Evolutionary conservation across 2,888 invertebrate genomes (phyloP).

Genomic region (Oligia fasciuncula): DNA sequence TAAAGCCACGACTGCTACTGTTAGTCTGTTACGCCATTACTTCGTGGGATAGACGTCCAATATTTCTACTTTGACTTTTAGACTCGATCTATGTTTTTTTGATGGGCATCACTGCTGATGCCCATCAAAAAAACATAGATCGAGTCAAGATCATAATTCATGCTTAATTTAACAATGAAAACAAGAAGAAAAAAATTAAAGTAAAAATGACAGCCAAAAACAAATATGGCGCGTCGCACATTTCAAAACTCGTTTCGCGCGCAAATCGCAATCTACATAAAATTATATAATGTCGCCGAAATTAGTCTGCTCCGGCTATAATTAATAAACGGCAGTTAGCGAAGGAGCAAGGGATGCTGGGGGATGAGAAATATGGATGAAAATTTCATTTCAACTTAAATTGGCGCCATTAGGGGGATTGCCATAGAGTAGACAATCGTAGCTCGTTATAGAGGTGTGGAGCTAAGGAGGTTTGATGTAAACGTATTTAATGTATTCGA

Average conservation of each 20-base stretch:
- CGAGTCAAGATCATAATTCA: neutral
- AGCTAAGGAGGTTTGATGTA: constrained; percentile 55
- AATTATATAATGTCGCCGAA: constrained; percentile 77
- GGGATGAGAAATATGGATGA: constrained; percentile 65
- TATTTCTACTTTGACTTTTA: neutral
- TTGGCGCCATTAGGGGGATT: constrained; percentile 66
- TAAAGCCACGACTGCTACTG: no score
- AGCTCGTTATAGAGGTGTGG: constrained; percentile 61
- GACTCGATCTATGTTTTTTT: neutral
- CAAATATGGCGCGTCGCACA: constrained; percentile 61
- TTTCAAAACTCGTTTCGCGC: constrained; percentile 66
- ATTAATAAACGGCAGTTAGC: constrained; percentile 68
- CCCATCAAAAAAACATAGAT: no score
- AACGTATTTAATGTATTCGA: constrained; percentile 47
- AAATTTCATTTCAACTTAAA: constrained; percentile 67
- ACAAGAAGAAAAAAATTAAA: neutral
- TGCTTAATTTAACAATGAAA: neutral
- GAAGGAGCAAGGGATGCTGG: constrained; percentile 51
- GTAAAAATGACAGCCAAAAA: constrained; percentile 5
- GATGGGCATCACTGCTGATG: no score
- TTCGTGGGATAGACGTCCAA: neutral
- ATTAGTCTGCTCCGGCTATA: constrained; percentile 68
- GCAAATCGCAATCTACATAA: constrained; percentile 75
- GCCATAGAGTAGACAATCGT: constrained; percentile 60
- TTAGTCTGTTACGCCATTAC: no score